Percentiles rank a stretch among this genome's conserved stretches.
Evolutionary conservation across 2,888 invertebrate species (phyloP).

Genomic region (Blastobasis adustella): DNA sequence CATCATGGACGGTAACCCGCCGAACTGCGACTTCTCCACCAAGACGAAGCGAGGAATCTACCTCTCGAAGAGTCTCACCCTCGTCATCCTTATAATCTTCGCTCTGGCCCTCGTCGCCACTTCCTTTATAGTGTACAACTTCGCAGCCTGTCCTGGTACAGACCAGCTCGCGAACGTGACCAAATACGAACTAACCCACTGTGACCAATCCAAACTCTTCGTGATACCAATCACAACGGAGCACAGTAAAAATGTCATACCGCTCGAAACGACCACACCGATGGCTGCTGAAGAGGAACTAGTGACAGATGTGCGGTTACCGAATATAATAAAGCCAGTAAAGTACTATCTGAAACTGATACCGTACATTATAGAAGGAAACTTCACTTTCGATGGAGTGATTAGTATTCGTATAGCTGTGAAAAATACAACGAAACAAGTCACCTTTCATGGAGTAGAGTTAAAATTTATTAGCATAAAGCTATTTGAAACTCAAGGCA

Average conservation of each 20-base stretch:
- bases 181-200: conserved; percentile 58
- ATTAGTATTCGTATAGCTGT: conserved; percentile 78
- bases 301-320: conserved; percentile 78
- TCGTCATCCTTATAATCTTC: conserved; percentile 78
- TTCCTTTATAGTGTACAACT: conserved; percentile 84
- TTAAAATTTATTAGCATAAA: conserved; percentile 76
- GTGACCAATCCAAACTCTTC: conserved; percentile 55
- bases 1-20: conserved; percentile 77
- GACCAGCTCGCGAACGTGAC: conserved; percentile 60
- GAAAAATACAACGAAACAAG: conserved; percentile 75
- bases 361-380: conserved; percentile 82
- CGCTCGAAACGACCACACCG: conserved; percentile 43
- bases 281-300: conserved; percentile 22
- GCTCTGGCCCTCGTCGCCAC: conserved; percentile 79
- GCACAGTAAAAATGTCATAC: conserved; percentile 46
- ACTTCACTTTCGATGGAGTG: conserved; percentile 86
- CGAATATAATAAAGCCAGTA: conserved; percentile 79
- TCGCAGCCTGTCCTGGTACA: conserved; percentile 78
- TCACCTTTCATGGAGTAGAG: conserved; percentile 85
- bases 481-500: conserved; percentile 59
- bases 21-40: conserved; percentile 78
- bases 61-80: conserved; percentile 78
- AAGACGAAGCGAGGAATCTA: conserved; percentile 76
- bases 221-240: conserved; percentile 59
- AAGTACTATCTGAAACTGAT: conserved; percentile 81